Evolutionary conservation across 2,888 invertebrate species (phyloP).

Genomic region (Limnephilus auricula): DNA sequence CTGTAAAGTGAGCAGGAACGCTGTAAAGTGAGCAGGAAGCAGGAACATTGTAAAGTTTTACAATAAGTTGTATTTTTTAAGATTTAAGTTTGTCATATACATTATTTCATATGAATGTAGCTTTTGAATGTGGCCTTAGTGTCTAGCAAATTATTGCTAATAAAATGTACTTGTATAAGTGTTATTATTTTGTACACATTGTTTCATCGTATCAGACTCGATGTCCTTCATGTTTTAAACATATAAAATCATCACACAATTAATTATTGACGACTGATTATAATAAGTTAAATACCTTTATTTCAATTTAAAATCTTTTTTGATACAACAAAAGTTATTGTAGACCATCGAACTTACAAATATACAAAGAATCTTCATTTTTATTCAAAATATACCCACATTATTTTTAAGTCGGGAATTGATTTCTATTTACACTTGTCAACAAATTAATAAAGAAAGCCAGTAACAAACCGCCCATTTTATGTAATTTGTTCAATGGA

Average conservation of each 20-base stretch:
- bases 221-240: not conserved
- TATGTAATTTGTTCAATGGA: not conserved
- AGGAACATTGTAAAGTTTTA: not conserved
- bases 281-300: conserved; percentile 36
- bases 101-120: conserved; percentile 1
- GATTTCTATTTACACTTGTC: not conserved
- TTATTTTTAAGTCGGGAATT: not conserved
- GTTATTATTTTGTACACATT: conserved; percentile 15
- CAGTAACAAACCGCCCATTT: not conserved
- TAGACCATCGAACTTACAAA: not conserved
- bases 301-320: conserved; percentile 3
- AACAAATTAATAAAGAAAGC: not conserved
- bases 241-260: conserved; percentile 22
- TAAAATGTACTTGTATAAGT: conserved; percentile 12
- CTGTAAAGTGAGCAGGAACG: too few relatives aligned
- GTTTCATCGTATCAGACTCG: not conserved
- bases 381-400: not conserved
- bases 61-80: not conserved
- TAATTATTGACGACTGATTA: conserved; percentile 43
- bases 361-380: not conserved
- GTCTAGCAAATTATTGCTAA: conserved; percentile 31
- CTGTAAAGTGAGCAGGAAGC: not conserved
- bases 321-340: not conserved
- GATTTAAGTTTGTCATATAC: not conserved
- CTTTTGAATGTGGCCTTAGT: conserved; percentile 32